These are phyloP conservation scores for Cyprinodon brontotheroides DNA, from an alignment of 2,113 vertebrate genomes.

Conservation along the genomic window DNA sequence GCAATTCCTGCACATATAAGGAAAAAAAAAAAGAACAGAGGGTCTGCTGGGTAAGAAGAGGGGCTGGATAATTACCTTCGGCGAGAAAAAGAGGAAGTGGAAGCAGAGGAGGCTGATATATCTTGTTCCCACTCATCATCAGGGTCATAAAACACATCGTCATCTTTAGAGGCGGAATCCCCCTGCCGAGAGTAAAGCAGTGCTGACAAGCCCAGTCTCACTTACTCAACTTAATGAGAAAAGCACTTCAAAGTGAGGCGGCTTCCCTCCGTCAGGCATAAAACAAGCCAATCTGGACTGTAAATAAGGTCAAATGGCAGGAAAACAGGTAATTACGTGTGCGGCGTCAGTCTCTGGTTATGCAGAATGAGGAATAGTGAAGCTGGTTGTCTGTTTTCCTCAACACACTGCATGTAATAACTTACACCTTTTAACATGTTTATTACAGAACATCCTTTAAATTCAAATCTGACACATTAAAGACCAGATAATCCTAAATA, in stretches of 20 bases:
- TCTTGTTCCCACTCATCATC: slow-evolving; percentile 96
- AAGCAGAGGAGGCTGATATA: slow-evolving; percentile 78
- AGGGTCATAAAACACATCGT: slow-evolving; percentile 91
- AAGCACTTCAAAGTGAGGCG: slow-evolving; percentile 43
- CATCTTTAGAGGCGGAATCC: slow-evolving; percentile 78
- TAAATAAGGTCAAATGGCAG: slow-evolving; percentile 54
- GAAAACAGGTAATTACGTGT: slow-evolving; percentile 30
- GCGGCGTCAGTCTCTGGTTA: slow-evolving; percentile 33
- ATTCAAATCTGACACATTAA: not conserved
- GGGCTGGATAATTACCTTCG: slow-evolving; percentile 83
- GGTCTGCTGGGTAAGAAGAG: not conserved
- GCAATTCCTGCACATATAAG: slow-evolving; percentile 10
- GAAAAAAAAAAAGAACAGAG: not conserved
- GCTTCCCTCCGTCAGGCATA: slow-evolving; percentile 40
- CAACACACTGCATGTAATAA: slow-evolving; percentile 1
- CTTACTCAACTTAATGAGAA: slow-evolving; percentile 66
- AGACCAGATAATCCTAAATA: not conserved
- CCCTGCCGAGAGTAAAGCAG: slow-evolving; percentile 79
- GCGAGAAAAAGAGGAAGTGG: slow-evolving; percentile 82
- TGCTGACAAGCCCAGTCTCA: slow-evolving; percentile 50
- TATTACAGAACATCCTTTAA: not conserved
- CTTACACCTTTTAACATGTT: not conserved
- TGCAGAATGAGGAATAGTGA: slow-evolving; percentile 32
- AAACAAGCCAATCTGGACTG: slow-evolving; percentile 47
- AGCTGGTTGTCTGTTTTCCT: slow-evolving; percentile 11